Evolutionary conservation across 2,888 invertebrate genomes (phyloP), one percentile per base, ranked within the genome.

Genomic region (Peribatodes rhomboidaria): DNA sequence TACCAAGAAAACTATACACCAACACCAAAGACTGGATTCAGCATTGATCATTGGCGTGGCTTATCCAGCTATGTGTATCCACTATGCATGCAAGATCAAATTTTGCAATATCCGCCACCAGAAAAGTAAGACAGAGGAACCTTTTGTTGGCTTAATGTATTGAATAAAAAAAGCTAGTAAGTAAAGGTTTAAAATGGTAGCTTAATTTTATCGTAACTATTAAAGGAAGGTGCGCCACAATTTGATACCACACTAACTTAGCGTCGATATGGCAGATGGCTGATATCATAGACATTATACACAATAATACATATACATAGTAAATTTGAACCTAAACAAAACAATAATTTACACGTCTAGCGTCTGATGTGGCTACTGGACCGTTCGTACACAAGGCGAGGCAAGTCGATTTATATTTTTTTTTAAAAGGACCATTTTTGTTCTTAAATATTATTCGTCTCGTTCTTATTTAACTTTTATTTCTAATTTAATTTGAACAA

Each of bases 181-280:
- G 13, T 46, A 13, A 22, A 1, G 22, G 22, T 27, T 10, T 31
- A 9, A 46, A 46, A 46, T 27, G 7, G n/a, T 27, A 47, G 27
- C 47, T 20, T 50, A 16, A 49, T 33, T 11, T 27, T 2, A 27
- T 27, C 11, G 11, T 41, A 22, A 6, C 2, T 1, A 14, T 27
- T 27, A 42, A 20, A 41, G 65, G 65, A 61, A 70, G 67, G 68
- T 70, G 70, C 83, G 78, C 74, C 56, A 65, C 60, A 70, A 10
- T 47, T 50, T 14, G 42, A 20, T 58, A 71, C 85, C 88, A 88
- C 88, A 88, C 89, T 89, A 89, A 86, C 88, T 87, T 83, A 86
- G 86, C 85, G 83, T 77, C 79, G 52, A 59, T 78, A 83, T 79
- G 79, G 80, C 82, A 68, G 65, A 72, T 70, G 64, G 68, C 65